These are phyloP conservation scores for Lepidocolaptes lacrymiger DNA, from an alignment of 2,797 vertebrate species.

Conservation along the genomic window DNA sequence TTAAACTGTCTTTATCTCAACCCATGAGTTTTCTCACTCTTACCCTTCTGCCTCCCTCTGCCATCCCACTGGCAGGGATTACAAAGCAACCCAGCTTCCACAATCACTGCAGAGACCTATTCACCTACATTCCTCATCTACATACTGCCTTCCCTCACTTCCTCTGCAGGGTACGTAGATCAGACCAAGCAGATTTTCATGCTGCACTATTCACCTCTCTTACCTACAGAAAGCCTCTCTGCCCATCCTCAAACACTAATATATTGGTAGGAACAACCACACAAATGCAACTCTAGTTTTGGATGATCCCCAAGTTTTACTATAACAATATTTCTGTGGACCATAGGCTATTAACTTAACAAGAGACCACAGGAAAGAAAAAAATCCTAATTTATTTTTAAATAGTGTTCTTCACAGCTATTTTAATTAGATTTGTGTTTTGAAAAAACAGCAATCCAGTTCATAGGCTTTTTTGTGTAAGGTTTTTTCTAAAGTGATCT, in stretches of 20 bases:
- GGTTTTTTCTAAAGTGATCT: background rate
- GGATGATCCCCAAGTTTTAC: rapidly evolving
- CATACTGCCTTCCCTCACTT: background rate
- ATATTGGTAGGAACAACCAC: background rate
- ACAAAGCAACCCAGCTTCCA: background rate
- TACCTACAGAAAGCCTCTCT: background rate
- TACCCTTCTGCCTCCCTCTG: background rate
- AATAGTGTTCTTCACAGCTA: background rate
- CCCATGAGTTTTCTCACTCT: background rate
- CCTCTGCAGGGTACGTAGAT: background rate
- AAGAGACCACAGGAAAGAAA: background rate
- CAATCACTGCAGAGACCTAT: background rate
- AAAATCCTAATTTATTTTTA: background rate
- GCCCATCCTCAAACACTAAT: background rate
- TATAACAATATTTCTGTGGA: too few species aligned
- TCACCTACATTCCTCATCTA: background rate
- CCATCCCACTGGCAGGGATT: background rate
- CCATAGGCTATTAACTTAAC: too few species aligned
- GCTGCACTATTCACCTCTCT: background rate
- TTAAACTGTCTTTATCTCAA: background rate
- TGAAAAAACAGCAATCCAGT: background rate
- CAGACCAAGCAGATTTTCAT: background rate
- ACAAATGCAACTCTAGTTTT: background rate
- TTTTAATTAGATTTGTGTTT: background rate
- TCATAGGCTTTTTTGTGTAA: background rate